Evolutionary conservation across 2,113 vertebrate species (phyloP), one percentile per base, ranked within the genome.

Genomic region (Pipa parva): DNA sequence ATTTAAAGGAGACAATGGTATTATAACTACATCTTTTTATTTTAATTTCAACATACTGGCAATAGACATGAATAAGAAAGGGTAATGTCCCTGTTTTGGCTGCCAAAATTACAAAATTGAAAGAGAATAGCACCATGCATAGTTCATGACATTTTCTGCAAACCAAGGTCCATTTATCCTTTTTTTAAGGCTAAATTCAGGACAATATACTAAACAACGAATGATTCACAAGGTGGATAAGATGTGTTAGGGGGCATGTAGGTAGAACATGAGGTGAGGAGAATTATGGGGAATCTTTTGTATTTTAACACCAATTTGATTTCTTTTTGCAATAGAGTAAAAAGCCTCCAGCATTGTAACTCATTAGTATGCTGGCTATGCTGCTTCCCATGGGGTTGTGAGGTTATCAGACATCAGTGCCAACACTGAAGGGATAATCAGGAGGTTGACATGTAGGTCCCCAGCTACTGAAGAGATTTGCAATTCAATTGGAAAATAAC

Each of bases 291-390:
- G 42, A 39, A 20, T 36, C 60, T 46, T 27, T 22, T 21, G 29
- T 60, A 52, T 60, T 60, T 69, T 60, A 28, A 52, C 52, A 60
- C 42, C 31, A 51, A 20, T 50, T 49, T 60, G 29, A 69, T 69
- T 42, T 60, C 37, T 60, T 54, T 58, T 42, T 57, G 10, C 20
- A 62, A n/a, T 21, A 49, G 12, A 29, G 21, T 51, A 4, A 37
- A 37, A 59, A 25, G 48, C 65, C 56, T 21, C 17, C 12, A 61
- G 51, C 57, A 73, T 45, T 4, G 17, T 0, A 1, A 45, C 27
- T 74, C 48, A 29, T 71, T 29, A 73, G 15, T 37, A 49, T 10
- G 33, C 5, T 36, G 25, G 24, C 48, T 17, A 20, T 1, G 55
- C 33, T 62, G 45, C 17, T 8, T 60, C 39, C 50, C 36, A 18